phyloP scores from a whole-genome alignment of 2,797 vertebrate species.

The Anguilla pacifica region DNA sequence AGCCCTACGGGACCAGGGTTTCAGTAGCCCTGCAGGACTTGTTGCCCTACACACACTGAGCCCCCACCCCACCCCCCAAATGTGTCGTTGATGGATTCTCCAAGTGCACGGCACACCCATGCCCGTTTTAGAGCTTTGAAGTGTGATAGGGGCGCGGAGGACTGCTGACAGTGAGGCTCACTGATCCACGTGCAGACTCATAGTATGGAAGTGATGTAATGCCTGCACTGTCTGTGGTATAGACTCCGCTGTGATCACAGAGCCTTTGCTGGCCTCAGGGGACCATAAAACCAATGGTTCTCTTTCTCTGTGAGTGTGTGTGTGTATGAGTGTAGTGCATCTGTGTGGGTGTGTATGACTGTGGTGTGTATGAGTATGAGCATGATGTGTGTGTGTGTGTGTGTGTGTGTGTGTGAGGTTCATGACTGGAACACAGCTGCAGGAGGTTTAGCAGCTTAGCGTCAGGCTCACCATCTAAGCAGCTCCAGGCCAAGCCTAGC shows the following conservation, averaged over 20 bases:
- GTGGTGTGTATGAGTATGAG: neutral
- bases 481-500: constrained; percentile 4
- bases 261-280: constrained; percentile 3
- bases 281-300: neutral
- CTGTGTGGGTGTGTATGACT: neutral
- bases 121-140: neutral
- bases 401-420: neutral
- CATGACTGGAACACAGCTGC: constrained; percentile 3
- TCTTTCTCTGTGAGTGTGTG: neutral
- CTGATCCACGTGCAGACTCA: neutral
- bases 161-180: neutral
- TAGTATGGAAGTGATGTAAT: constrained; percentile 25
- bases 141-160: constrained; percentile 4
- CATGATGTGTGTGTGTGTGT: neutral
- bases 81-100: neutral
- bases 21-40: neutral
- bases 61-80: neutral
- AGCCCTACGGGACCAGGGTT: neutral
- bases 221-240: constrained; percentile 1
- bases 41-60: neutral
- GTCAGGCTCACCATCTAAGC: neutral
- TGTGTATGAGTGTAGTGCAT: neutral
- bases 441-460: neutral
- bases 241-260: constrained; percentile 6
- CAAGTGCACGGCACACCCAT: neutral